Evolutionary conservation across 2,888 invertebrate species (phyloP).

Genomic region (Mythimna impura): DNA sequence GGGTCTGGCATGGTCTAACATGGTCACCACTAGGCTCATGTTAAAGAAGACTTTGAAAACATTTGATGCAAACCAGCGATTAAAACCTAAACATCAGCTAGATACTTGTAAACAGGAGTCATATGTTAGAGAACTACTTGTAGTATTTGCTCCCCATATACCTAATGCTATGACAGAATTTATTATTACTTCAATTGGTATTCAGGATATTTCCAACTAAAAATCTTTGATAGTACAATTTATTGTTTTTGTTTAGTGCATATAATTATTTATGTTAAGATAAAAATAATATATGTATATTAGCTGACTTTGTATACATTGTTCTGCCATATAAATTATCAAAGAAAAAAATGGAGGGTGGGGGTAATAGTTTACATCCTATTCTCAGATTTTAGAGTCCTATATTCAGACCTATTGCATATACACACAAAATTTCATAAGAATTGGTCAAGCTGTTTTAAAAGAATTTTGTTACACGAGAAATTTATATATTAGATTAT

Average conservation of each 20-base stretch:
- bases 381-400: too few species aligned
- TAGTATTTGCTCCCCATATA: slow-evolving; percentile 81
- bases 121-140: slow-evolving; percentile 74
- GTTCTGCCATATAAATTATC: too few species aligned
- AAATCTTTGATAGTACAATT: neutral
- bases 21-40: slow-evolving; percentile 79
- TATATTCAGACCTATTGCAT: too few species aligned
- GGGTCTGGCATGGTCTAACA: slow-evolving; percentile 88
- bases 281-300: too few species aligned
- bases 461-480: too few species aligned
- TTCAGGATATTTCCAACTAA: slow-evolving; percentile 60
- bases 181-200: slow-evolving; percentile 75
- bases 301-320: too few species aligned
- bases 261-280: too few species aligned
- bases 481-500: too few species aligned
- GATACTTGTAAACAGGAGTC: slow-evolving; percentile 42
- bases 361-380: too few species aligned
- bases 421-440: too few species aligned
- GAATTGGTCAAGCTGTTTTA: too few species aligned
- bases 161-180: slow-evolving; percentile 72
- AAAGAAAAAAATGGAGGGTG: too few species aligned
- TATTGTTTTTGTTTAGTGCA: neutral
- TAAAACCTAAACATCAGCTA: slow-evolving; percentile 3
- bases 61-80: slow-evolving; percentile 17
- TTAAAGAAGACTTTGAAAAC: slow-evolving; percentile 55